A percentile compares a stretch with the other conserved stretches of the same genome.
Conservation (phyloP, 2,888 invertebrate genomes). For the Eristalinus sepulchralis region DNA sequence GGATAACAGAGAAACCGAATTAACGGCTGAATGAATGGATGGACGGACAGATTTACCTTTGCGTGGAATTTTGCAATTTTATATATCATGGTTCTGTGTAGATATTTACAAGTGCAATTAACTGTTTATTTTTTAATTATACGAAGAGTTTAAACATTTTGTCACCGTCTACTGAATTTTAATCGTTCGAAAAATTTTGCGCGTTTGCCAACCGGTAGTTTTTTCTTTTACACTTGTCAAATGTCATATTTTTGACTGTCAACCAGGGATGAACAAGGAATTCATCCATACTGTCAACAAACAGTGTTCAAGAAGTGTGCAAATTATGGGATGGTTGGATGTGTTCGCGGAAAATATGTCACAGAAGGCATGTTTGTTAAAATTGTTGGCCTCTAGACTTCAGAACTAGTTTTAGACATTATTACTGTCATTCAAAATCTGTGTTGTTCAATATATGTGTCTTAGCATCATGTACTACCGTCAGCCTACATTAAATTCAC, state of each 20-base stretch:
- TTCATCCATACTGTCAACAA: too few relatives aligned
- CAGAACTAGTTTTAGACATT: too few relatives aligned
- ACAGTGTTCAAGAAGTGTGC: background rate
- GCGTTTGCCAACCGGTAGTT: background rate
- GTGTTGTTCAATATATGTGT: too few relatives aligned
- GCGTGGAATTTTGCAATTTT: conserved; percentile 24
- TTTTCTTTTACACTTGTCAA: background rate
- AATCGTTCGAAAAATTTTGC: background rate
- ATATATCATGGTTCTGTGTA: background rate
- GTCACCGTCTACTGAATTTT: background rate
- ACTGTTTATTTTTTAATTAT: background rate
- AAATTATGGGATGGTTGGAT: background rate
- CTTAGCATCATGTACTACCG: too few relatives aligned
- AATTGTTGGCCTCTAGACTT: too few relatives aligned
- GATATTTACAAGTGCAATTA: background rate
- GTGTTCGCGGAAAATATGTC: too few relatives aligned
- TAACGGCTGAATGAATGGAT: background rate
- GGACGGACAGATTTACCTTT: conserved; percentile 12
- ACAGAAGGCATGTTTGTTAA: too few relatives aligned
- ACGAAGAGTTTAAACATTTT: conserved; percentile 2
- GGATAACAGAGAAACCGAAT: background rate
- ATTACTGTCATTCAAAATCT: too few relatives aligned
- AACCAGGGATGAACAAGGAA: too few relatives aligned
- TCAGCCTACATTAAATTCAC: too few relatives aligned
- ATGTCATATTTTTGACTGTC: background rate